These are phyloP conservation scores for Darevskia mixta DNA, from an alignment of 2,797 vertebrate genomes.

Conservation along the genomic window DNA sequence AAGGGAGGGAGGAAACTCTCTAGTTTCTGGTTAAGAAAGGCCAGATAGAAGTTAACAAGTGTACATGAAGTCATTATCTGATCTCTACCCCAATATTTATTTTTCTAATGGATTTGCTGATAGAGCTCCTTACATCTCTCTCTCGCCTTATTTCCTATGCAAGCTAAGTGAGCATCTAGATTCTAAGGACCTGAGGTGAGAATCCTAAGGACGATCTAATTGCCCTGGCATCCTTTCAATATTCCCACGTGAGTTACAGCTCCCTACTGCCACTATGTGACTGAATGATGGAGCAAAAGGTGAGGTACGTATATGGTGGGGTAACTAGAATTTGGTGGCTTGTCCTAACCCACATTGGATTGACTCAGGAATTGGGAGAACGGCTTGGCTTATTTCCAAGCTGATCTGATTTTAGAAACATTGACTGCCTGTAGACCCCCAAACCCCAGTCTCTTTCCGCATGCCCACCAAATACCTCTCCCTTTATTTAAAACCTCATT, in stretches of 20 bases:
- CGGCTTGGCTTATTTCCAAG: too few species aligned
- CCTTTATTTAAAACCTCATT: too few species aligned
- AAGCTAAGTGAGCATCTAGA: neutral
- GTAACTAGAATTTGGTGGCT: neutral
- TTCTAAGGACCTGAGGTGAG: neutral
- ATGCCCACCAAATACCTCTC: too few species aligned
- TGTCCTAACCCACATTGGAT: neutral
- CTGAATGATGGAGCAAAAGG: neutral
- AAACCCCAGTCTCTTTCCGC: too few species aligned
- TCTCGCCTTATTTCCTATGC: neutral
- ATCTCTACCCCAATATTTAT: constrained; percentile 30
- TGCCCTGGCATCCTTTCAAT: too few species aligned
- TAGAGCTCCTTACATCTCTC: neutral
- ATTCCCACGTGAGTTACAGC: too few species aligned
- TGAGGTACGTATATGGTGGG: too few species aligned
- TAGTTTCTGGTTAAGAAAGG: neutral
- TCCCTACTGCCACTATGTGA: neutral
- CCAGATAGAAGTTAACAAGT: constrained; percentile 14
- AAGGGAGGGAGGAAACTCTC: neutral
- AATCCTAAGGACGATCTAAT: neutral
- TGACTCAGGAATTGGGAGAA: neutral
- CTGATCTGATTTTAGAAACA: too few species aligned
- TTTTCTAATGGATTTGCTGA: constrained; percentile 35
- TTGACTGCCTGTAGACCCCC: too few species aligned
- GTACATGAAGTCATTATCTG: constrained; percentile 17